Base-by-base conservation (phyloP, 2,797 vertebrate species). In the Staurois parvus region DNA sequence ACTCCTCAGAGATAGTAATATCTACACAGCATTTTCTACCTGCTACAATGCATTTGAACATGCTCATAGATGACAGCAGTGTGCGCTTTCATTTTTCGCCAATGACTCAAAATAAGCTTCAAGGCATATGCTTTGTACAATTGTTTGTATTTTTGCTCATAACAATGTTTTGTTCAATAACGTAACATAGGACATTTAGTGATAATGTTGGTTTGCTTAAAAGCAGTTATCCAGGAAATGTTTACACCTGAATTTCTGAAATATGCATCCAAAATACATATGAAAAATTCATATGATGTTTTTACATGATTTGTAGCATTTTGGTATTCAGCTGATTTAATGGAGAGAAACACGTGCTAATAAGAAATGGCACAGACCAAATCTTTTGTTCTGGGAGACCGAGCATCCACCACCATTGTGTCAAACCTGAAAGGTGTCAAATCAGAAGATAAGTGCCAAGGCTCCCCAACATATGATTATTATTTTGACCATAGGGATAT, bases 11-110 rank as follows among this genome's bases (percentile, higher is more conserved):
- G 78, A 80, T 70, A 80, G 78, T 34, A 80, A 80, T 80, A 56
- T 34, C 66, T 56, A 70, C 78, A 70, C 29, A 80, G 29, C 67
- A 56, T 80, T 80, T 80, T 80, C 75, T 80, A 80, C 78, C 78
- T 80, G 66, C n/a, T 70, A 24, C 66, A 80, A 80, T 26, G 34
- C 29, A 80, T 70, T 70, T 80, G 66, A 80, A 70, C 45, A 70
- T 32, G 26, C 42, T 70, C 17, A 70, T n/a, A 56, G 67, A 70
- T 80, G 67, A 80, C 78, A 80, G 67, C 67, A 32, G 8, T 79
- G 28, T 80, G 45, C n/a, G 19, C 37, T 32, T 79, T 79, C 15
- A 32, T 56, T 48, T 34, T 56, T 80, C 24, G 1, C 67, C 42
- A 70, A 52, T 6, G 48, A n/a, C 40, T 79, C 66, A 15, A 7